Evolutionary conservation across 2,888 invertebrate genomes (phyloP).

Genomic region (Tipula helvola): DNA sequence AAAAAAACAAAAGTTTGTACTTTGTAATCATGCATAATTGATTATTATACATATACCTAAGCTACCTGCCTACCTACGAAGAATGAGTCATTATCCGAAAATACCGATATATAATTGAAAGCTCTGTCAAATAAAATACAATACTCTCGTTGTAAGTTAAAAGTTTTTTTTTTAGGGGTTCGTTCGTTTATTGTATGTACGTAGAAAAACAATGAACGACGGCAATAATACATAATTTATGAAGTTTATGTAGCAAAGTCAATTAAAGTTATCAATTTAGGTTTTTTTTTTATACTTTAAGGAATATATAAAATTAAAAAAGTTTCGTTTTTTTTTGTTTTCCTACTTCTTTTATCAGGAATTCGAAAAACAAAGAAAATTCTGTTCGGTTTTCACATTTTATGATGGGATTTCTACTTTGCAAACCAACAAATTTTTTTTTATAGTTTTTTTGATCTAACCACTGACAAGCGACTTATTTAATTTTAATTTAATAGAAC

Average conservation of each 20-base stretch:
- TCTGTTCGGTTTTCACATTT: not conserved
- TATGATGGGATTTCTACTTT: not conserved
- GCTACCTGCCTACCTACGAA: too few species aligned
- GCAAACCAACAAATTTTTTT: not conserved
- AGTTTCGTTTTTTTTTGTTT: not conserved
- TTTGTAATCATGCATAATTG: too few species aligned
- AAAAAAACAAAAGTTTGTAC: too few species aligned
- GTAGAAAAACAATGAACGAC: not conserved
- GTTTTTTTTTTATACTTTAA: not conserved
- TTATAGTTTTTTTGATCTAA: not conserved
- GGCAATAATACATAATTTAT: not conserved
- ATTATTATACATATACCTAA: too few species aligned
- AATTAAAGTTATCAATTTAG: not conserved
- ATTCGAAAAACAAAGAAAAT: not conserved
- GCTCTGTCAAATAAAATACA: too few species aligned
- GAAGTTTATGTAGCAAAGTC: not conserved
- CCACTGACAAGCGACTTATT: not conserved
- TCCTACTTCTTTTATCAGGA: not conserved
- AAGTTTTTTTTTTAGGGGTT: not conserved
- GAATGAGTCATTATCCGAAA: too few species aligned
- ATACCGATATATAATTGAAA: too few species aligned
- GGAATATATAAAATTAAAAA: not conserved
- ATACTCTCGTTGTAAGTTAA: not conserved
- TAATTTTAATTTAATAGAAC: not conserved
- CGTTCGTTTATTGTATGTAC: not conserved